Evolutionary conservation across 2,888 invertebrate genomes (phyloP), one percentile per base, ranked within the genome.

Genomic region (Aspidiotus rigidus): DNA sequence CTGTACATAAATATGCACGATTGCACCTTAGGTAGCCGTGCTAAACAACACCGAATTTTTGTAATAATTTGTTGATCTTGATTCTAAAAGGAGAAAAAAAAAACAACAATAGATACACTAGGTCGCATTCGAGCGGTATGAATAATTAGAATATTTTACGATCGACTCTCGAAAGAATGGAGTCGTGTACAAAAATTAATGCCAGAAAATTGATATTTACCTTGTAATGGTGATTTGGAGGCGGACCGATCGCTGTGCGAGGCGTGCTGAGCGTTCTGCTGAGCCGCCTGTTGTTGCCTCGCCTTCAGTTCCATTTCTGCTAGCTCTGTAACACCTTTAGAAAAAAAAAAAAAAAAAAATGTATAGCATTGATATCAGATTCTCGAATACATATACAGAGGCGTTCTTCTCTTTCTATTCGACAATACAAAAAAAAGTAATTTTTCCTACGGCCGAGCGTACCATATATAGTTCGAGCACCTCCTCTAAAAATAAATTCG

Each of bases 41-140:
- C 90, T 90, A 79, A 91, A 92, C 73, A 92, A 83, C 74, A 92
- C 90, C 49, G 92, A 91, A 80, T 90, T 92, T 81, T 92, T 92
- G 82, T 91, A 92, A 80, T 92, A 92, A 75, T 86, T 85, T 73
- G 80, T 77, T 74, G 91, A 91, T 69, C 69, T 54, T n/a, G 69
- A 63, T 57, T 69, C 69, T 69, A 44, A 49, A 69, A 67, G 39
- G 6, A 59, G 39, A 62, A 13, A 62, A 16, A 42, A 44, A 39
- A 61, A 62, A 13, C 13, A 60, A 60, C n/a, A 62, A 44, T 41
- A 16, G 3, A 13, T 49, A 13, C 6, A 49, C 49, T 28, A 28
- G 28, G 28, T 28, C 5, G 28, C 28, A 28, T 28, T 28, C 28
- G 28, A 28, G 28, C 28, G 28, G 2, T 28, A 28, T 28, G 28